Evolutionary conservation across 2,797 vertebrate genomes (phyloP).

Genomic region (Leucoraja ocellata): DNA sequence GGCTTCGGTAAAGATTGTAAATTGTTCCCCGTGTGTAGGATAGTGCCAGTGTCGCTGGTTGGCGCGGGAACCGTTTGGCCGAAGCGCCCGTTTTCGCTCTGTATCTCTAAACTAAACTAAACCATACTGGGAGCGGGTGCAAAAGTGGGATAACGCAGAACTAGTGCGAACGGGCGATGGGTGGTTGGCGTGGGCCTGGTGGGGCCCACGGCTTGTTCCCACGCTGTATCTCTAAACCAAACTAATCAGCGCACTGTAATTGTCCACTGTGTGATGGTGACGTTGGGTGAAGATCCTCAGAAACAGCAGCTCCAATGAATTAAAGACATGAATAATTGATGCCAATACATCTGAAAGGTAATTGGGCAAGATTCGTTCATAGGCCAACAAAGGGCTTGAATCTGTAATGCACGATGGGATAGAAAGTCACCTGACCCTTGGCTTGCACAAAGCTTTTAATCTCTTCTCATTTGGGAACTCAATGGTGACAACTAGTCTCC

Average conservation of each 20-base stretch:
- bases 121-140: too few species aligned
- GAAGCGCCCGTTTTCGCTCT: too few species aligned
- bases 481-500: background rate
- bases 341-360: background rate
- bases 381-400: background rate
- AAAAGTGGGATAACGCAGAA: too few species aligned
- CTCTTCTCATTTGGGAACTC: background rate
- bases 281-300: background rate
- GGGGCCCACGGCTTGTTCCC: too few species aligned
- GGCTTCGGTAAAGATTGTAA: too few species aligned
- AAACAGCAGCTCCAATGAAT: background rate
- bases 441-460: background rate
- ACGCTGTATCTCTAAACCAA: too few species aligned
- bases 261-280: background rate
- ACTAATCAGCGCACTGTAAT: background rate
- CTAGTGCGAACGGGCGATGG: too few species aligned
- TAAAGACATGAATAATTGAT: background rate
- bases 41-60: too few species aligned
- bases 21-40: too few species aligned
- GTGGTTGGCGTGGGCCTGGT: too few species aligned
- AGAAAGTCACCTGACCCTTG: background rate
- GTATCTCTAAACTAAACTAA: too few species aligned
- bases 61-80: too few species aligned
- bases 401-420: background rate
- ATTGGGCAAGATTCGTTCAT: background rate